These are phyloP conservation scores for Volucella inflata DNA, from an alignment of 2,888 invertebrate species.

Conservation along the genomic window DNA sequence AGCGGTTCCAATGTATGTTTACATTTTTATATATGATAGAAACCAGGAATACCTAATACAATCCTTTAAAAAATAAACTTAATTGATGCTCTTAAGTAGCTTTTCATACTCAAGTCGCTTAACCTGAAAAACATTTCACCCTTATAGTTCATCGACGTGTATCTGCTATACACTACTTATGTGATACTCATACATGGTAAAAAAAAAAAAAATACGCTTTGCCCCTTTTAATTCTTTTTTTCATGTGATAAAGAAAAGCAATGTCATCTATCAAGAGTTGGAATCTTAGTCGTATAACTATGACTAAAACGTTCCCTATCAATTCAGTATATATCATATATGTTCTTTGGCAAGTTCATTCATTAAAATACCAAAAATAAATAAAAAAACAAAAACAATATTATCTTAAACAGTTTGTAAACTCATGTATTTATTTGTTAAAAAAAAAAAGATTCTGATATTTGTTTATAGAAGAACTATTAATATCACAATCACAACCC, in stretches of 20 bases:
- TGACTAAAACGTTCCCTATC: too few relatives aligned
- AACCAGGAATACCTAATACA: not conserved
- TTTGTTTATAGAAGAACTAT: too few relatives aligned
- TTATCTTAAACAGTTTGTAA: too few relatives aligned
- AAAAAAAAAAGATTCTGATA: too few relatives aligned
- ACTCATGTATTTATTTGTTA: too few relatives aligned
- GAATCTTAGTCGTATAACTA: too few relatives aligned
- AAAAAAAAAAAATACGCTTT: not conserved
- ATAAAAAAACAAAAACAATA: too few relatives aligned
- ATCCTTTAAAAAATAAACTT: not conserved
- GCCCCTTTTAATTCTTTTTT: not conserved
- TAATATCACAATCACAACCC: too few relatives aligned
- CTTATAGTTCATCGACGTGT: constrained; percentile 32
- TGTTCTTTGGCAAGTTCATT: too few relatives aligned
- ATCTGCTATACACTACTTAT: not conserved
- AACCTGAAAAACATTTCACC: constrained; percentile 9
- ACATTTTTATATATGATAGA: not conserved
- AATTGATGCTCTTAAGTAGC: not conserved
- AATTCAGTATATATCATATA: too few relatives aligned
- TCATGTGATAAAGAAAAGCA: not conserved
- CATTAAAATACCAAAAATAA: too few relatives aligned
- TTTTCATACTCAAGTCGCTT: not conserved
- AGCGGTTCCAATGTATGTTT: not conserved
- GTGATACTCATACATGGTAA: not conserved
- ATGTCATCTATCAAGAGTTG: not conserved